Percentiles rank a stretch among this genome's conserved stretches.
These are phyloP conservation scores for Galerucella nymphaeae DNA, from an alignment of 2,888 invertebrate species.

Conservation along the genomic window DNA sequence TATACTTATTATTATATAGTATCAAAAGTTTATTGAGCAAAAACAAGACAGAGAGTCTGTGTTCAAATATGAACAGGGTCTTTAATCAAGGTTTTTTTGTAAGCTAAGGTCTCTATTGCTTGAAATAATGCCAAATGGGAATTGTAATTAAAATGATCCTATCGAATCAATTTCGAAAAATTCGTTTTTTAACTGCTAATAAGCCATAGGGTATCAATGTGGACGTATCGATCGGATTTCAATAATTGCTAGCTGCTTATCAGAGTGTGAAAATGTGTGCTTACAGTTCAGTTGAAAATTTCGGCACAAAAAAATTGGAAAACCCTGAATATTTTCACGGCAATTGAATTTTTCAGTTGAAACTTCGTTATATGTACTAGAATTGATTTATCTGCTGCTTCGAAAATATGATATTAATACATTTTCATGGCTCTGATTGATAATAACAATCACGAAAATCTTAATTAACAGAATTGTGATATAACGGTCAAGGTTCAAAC, in stretches of 20 bases:
- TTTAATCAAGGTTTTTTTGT: too few species aligned
- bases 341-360: neutral
- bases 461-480: too few species aligned
- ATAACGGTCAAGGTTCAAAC: too few species aligned
- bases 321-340: neutral
- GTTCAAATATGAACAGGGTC: too few species aligned
- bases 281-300: neutral
- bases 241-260: conserved; percentile 23
- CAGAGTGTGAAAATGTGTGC: conserved; percentile 17
- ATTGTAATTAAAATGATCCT: conserved; percentile 25
- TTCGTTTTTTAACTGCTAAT: conserved; percentile 29
- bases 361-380: neutral
- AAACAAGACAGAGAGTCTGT: too few species aligned
- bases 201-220: conserved; percentile 24
- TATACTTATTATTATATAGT: too few species aligned
- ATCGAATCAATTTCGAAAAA: conserved; percentile 17
- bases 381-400: too few species aligned
- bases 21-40: too few species aligned
- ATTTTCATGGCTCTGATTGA: too few species aligned
- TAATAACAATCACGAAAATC: too few species aligned
- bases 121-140: neutral
- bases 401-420: too few species aligned
- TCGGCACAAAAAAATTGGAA: neutral
- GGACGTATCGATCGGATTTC: conserved; percentile 22
- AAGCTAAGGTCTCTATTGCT: too few species aligned